phyloP scores from a whole-genome alignment of 1,140 invertebrate genomes.

The Drosophila triauraria region DNA sequence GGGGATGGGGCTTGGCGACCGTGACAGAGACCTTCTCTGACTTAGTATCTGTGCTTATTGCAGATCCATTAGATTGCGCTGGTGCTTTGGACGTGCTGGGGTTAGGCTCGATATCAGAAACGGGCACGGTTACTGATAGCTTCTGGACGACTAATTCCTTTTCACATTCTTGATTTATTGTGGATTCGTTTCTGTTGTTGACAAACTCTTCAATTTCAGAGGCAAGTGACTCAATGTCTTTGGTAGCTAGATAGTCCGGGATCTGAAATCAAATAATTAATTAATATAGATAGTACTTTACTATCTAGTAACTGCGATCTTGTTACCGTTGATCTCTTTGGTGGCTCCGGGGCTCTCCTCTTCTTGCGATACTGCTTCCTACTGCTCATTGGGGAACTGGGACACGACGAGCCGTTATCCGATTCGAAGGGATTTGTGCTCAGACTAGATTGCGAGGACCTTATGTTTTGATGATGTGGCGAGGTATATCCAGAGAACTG shows the following conservation, averaged over 20 bases:
- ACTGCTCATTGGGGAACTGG: conserved; percentile 24
- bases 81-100: conserved; percentile 23
- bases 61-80: conserved; percentile 15
- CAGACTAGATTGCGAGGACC: conserved; percentile 86
- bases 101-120: conserved; percentile 17
- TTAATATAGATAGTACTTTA: neutral
- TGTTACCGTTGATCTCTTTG: conserved; percentile 41
- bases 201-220: conserved; percentile 82
- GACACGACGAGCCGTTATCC: conserved; percentile 54
- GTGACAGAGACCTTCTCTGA: conserved; percentile 9
- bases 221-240: conserved; percentile 74
- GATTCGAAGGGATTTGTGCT: conserved; percentile 87
- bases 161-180: conserved; percentile 7
- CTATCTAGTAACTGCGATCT: neutral
- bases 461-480: conserved; percentile 36
- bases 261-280: conserved; percentile 15
- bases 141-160: conserved; percentile 7
- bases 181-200: conserved; percentile 52
- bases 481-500: conserved; percentile 57
- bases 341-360: conserved; percentile 53
- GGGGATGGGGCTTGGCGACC: neutral
- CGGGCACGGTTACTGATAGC: conserved; percentile 1
- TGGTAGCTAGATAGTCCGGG: conserved; percentile 34
- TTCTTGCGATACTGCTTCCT: conserved; percentile 65
- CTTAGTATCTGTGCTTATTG: conserved; percentile 4